Evolutionary conservation across 2,113 vertebrate species (phyloP).

Genomic region (Nannospalax galili): DNA sequence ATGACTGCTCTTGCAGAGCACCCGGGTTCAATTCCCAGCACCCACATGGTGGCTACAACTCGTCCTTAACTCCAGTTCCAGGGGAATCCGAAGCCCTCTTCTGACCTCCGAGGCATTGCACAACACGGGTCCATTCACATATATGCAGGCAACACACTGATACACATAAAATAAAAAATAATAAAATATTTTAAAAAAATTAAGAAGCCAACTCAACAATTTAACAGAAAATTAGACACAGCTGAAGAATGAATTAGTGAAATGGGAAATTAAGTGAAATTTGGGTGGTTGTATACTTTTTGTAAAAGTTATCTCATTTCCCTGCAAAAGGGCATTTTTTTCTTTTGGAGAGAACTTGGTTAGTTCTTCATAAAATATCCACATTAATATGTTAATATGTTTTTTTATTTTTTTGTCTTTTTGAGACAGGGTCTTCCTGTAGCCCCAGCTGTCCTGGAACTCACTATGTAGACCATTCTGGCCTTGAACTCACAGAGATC

Average conservation of each 20-base stretch:
- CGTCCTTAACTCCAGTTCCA: no score
- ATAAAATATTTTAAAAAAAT: no score
- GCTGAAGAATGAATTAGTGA: neutral
- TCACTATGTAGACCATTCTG: neutral
- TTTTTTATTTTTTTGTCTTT: neutral
- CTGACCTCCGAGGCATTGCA: no score
- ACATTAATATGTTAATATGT: neutral
- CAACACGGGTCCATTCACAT: no score
- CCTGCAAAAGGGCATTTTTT: neutral
- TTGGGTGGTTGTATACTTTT: neutral
- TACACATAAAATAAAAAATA: no score
- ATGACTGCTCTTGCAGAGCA: no score
- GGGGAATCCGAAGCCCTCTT: no score
- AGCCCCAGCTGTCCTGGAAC: neutral
- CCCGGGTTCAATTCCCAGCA: no score
- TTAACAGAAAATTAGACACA: neutral
- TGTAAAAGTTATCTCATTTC: neutral
- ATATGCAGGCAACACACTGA: no score
- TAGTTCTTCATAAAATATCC: neutral
- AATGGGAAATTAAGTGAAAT: neutral
- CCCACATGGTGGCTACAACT: no score
- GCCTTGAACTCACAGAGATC: neutral
- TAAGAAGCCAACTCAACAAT: neutral
- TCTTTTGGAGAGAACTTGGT: no score
- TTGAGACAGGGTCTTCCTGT: neutral